Base-by-base conservation (phyloP, 2,113 vertebrate genomes). In the Calidris pugnax region DNA sequence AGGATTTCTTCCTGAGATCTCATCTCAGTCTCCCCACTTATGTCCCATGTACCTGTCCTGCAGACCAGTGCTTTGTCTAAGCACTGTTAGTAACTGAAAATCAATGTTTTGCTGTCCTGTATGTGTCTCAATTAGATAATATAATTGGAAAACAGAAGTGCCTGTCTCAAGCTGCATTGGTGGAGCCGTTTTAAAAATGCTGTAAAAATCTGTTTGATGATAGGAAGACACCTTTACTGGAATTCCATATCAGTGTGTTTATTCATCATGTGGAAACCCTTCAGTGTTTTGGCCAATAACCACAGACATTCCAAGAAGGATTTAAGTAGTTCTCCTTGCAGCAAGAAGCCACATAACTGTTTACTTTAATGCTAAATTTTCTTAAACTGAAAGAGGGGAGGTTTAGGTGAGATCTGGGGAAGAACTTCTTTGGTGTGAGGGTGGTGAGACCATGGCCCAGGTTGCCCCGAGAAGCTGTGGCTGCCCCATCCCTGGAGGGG, bases 201-300 rank as follows among this genome's bases (percentile, higher is more conserved):
- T 37, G 4, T 66, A 59, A 23, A 79, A 28, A 7, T 53, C 20
- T 89, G 0, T 64, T 92, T 9, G 8, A 0, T 43, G 18, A 10
- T 20, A 12, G 28, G 26, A 73, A 19, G 50, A 63, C 12, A 7
- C 13, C 78, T 78, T 79, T 51, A 64, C 48, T 76, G 50, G 39
- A 80, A 16, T 28, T 4, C 7, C 7, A 2, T 37, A 41, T 48
- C 1, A 3, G 1, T 2, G 0, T 64, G 26, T 88, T 45, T 68
- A 24, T 24, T 74, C 47, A 63, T 55, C 26, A 4, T 33, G 53
- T 30, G 53, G 27, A 55, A 55, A 30, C 15, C 16, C 9, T 47
- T 75, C 35, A 28, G 2, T 1, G 0, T 60, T 85, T 75, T 87
- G 48, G 6, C 62, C 69, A 51, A 5, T 62, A 91, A 63, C 33